Base-by-base conservation (phyloP, 2,888 invertebrate species). In the Hermaeophaga mercurialis region DNA sequence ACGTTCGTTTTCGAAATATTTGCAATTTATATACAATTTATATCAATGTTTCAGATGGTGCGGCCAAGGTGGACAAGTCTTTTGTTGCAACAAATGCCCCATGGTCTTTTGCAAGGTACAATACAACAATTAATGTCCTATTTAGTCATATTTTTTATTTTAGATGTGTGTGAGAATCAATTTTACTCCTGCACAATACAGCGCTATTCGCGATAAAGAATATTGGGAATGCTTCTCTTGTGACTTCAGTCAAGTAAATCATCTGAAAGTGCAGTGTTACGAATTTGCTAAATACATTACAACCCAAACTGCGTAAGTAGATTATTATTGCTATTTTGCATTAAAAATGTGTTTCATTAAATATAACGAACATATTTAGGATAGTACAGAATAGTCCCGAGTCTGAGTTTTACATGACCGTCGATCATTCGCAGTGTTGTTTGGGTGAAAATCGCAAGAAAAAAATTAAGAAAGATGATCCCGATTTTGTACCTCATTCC, bases 161-260 rank as follows among this genome's bases (percentile, higher is more conserved):
- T 78, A 87, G 81, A 88, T 86, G 78, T 90, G 90, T 72, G 87
- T 90, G 45, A 84, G 83, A 59, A 82, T 85, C 54, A 90, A 91
- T 73, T 81, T 90, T 52, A 86, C 89, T 6, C 66, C 77, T 1
- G 75, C 81, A 9, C 85, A 85, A 68, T 84, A 89, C 26, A 84
- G 82, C 53, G 85, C 85, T 72, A 89, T 91, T 65, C 87, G 88
- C 70, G 85, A 84, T 54, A 85, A 85, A 63, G 90, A 91, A 73
- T 88, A 87, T 68, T 91, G 91, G 91, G 85, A 85, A 70, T 91
- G 91, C 75, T 90, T 90, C 67, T 85, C 84, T 43, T 91, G 91
- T 71, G 83, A 85, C 63, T 81, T 86, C 0, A 80, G 78, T 56
- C 85, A 86, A 68, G 73, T 90, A 22, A 85, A 82, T 79, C 82